These are phyloP conservation scores for Pterocles burchelli DNA, from an alignment of 2,113 vertebrate genomes.

Conservation along the genomic window DNA sequence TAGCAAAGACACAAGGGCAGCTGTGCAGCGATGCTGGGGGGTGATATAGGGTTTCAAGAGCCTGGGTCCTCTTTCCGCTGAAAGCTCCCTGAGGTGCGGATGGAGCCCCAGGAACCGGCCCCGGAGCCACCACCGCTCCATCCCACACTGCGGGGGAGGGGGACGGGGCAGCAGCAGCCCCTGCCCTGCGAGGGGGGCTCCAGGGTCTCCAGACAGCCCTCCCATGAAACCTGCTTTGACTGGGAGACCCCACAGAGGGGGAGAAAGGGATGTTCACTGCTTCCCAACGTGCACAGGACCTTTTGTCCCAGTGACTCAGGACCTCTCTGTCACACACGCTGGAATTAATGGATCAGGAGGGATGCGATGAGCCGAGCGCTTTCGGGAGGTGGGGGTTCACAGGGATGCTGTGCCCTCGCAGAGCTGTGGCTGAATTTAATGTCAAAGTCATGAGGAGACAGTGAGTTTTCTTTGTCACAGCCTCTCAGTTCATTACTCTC, in stretches of 20 bases:
- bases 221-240: neutral
- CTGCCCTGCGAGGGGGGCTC: neutral
- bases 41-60: neutral
- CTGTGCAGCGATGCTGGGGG: neutral
- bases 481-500: conserved; percentile 35
- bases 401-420: neutral
- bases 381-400: neutral
- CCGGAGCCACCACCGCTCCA: rapidly evolving
- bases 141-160: rapidly evolving
- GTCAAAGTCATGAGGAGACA: neutral
- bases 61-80: neutral
- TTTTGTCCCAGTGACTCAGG: neutral
- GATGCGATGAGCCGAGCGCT: rapidly evolving
- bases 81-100: neutral
- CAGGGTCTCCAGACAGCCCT: neutral
- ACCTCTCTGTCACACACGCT: rapidly evolving
- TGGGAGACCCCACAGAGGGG: rapidly evolving
- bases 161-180: neutral
- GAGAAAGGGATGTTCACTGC: neutral
- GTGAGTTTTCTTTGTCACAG: neutral
- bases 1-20: conserved; percentile 50
- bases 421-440: neutral
- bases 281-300: neutral
- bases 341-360: rapidly evolving
- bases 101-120: neutral